Percentiles rank a stretch among this genome's conserved stretches.
Conservation (phyloP, 2,888 invertebrate species). For the Drosophila paucipuncta region DNA sequence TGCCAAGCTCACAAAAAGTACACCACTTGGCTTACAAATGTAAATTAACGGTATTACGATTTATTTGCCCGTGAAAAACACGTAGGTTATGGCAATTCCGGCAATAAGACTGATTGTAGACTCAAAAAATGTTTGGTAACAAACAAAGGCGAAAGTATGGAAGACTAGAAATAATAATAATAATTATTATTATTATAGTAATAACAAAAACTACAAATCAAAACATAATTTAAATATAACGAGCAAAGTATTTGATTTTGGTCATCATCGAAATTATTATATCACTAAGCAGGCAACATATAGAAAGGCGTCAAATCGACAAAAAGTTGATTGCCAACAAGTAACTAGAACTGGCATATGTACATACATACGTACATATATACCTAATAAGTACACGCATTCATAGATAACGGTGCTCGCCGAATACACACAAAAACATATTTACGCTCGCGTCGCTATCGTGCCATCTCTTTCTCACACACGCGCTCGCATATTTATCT, state of each 20-base stretch:
- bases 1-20: neutral
- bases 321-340: conserved; percentile 3
- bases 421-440: no score
- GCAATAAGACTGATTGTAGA: neutral
- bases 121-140: conserved; percentile 4
- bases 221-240: conserved; percentile 39
- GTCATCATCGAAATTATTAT: conserved; percentile 23
- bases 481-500: no score
- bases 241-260: conserved; percentile 56
- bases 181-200: conserved; percentile 34
- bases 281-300: no score
- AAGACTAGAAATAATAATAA: conserved; percentile 55
- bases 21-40: conserved; percentile 34
- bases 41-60: conserved; percentile 44
- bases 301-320: conserved; percentile 11
- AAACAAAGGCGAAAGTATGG: conserved; percentile 63
- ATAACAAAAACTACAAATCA: conserved; percentile 32
- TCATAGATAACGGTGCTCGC: no score
- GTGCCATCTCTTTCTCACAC: no score
- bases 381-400: no score
- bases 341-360: no score
- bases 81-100: conserved; percentile 12
- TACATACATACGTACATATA: no score
- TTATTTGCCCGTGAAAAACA: conserved; percentile 25
- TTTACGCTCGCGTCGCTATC: no score